Evolutionary conservation across 2,888 invertebrate genomes (phyloP).

Genomic region (Hofmannophila pseudospretella): DNA sequence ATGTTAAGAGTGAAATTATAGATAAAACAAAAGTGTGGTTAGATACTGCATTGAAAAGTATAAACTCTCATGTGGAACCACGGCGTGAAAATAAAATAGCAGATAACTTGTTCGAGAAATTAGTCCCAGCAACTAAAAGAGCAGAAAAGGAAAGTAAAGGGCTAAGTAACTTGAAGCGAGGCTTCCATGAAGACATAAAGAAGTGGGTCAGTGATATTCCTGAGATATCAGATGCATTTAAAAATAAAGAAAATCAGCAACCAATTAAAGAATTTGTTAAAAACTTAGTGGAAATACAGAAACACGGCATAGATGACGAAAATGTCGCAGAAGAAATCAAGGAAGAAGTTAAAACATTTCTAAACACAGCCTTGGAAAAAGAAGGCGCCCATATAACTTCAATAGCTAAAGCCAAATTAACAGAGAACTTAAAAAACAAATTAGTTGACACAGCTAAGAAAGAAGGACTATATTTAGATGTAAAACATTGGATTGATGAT

Average conservation of each 20-base stretch:
- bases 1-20: background rate
- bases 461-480: constrained; percentile 4
- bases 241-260: too few relatives aligned
- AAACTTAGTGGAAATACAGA: too few relatives aligned
- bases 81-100: too few relatives aligned
- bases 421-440: constrained; percentile 2
- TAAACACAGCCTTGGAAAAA: background rate
- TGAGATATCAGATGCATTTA: too few relatives aligned
- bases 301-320: too few relatives aligned
- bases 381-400: background rate
- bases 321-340: background rate
- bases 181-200: too few relatives aligned
- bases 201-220: too few relatives aligned
- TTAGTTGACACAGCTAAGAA: background rate
- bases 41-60: background rate
- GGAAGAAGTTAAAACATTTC: background rate
- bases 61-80: background rate
- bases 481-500: background rate
- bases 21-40: background rate
- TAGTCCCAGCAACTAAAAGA: too few relatives aligned
- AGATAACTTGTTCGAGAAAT: too few relatives aligned
- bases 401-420: background rate
- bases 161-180: too few relatives aligned
- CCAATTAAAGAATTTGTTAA: too few relatives aligned
- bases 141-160: too few relatives aligned